Conservation (phyloP, 2,888 invertebrate genomes). For the Ophion obscuratus region DNA sequence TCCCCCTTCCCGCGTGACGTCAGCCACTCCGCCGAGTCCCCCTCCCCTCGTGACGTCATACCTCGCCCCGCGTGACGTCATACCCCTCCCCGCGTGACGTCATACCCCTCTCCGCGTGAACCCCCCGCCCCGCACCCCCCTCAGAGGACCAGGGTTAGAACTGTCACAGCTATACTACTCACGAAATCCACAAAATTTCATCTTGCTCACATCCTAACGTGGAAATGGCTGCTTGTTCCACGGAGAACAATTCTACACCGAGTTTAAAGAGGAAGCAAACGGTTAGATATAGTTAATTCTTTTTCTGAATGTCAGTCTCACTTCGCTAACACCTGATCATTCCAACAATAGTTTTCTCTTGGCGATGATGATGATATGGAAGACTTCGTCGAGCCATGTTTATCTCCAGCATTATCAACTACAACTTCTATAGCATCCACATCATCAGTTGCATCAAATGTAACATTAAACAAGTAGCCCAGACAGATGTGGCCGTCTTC, state of each 20-base stretch:
- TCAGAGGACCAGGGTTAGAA: no score
- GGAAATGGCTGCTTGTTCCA: not conserved
- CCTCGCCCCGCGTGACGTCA: no score
- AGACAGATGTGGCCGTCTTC: constrained; percentile 42
- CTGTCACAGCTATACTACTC: no score
- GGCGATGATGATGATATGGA: constrained; percentile 26
- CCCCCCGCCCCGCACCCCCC: no score
- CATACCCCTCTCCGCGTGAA: no score
- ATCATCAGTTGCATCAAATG: constrained; percentile 9
- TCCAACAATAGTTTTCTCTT: constrained; percentile 19
- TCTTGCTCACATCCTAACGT: constrained; percentile 7
- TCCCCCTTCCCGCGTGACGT: no score
- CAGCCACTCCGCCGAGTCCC: no score
- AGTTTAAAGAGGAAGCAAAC: constrained; percentile 6
- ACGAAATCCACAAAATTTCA: constrained; percentile 5
- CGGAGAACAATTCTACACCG: constrained; percentile 6
- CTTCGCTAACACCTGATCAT: constrained; percentile 11
- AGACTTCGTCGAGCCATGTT: constrained; percentile 17
- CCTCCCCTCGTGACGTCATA: no score
- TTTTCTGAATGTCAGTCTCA: constrained; percentile 1
- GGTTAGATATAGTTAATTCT: constrained; percentile 8
- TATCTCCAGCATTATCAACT: constrained; percentile 37
- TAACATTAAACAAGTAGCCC: constrained; percentile 24
- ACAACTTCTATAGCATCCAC: constrained; percentile 24
- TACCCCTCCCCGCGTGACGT: no score